Evolutionary conservation across 2,113 vertebrate species (phyloP), one percentile per base, ranked within the genome.

Genomic region (Ptyas mucosa): DNA sequence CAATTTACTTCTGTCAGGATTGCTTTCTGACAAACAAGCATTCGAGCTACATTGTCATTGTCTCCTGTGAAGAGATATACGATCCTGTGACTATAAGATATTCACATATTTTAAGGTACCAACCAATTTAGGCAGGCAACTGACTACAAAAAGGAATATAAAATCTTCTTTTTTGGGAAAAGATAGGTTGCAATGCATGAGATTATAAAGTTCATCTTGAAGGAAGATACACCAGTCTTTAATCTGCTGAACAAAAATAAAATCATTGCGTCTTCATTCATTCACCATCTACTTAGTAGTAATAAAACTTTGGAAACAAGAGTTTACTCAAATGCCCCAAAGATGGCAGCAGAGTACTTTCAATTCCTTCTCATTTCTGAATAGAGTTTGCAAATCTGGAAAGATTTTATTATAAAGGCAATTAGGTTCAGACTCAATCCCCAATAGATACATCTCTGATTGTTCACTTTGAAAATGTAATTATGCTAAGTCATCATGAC

Each of bases 291-390:
- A 58, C 26, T 49, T 89, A 1, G 0, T 34, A 54, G 8, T 52
- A 53, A n/a, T n/a, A 87, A 89, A 29, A 24, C 18, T 90, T 34
- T 54, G 9, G 9, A 18, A 1, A 81, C 34, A 81, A 81, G 51
- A 23, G 53, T 87, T 61, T 81, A 20, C 23, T 34, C 11, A 49
- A 34, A 61, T 93, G 93, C 86, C 87, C 97, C 97, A 96, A 96
- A 99, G 99, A 98, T 99, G 99, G 98, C 99, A 99, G 97, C 98
- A 98, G 98, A 98, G 98, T 97, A 97, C 98, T 99, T 98, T 93
- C 91, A 91, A 97, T 91, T 7, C 26, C 53, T 85, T 69, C 64
- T 87, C 86, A 6, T 90, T 91, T 85, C 89, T 0, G 51, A n/a
- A 51, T 0, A 0, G 89, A n/a, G 52, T 8, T 53, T 51, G 24